These are phyloP conservation scores for Phacellophora camtschatica DNA, from an alignment of 30 jellyfish, hydroid and myxozoan genomes.

Conservation along the genomic window DNA sequence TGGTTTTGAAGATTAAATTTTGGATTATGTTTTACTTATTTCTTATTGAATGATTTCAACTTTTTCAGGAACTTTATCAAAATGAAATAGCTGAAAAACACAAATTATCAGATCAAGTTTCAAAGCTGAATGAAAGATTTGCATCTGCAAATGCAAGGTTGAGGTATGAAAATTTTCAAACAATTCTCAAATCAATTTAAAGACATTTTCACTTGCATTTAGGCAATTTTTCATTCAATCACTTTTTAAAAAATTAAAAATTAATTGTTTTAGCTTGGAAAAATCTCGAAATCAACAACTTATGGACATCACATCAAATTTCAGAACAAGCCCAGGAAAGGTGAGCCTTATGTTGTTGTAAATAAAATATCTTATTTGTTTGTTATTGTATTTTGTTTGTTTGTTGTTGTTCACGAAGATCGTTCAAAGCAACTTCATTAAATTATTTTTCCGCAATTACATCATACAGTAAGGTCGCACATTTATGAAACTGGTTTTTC, in stretches of 20 bases:
- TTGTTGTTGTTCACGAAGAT: too few relatives aligned
- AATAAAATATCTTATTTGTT: too few relatives aligned
- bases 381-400: too few relatives aligned
- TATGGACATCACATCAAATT: slow-evolving; percentile 6
- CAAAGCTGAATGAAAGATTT: slow-evolving; percentile 53
- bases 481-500: too few relatives aligned
- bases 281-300: neutral
- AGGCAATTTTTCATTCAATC: neutral
- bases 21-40: too few relatives aligned
- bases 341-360: neutral
- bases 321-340: slow-evolving; percentile 9
- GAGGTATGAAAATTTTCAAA: neutral
- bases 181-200: neutral
- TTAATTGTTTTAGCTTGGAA: slow-evolving; percentile 8
- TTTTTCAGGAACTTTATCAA: slow-evolving; percentile 68
- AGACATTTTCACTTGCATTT: neutral
- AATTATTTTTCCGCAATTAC: too few relatives aligned
- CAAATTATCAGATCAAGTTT: slow-evolving; percentile 46
- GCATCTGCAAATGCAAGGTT: slow-evolving; percentile 12
- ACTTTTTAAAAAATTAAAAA: neutral
- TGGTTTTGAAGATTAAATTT: too few relatives aligned
- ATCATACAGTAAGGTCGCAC: too few relatives aligned
- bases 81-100: slow-evolving; percentile 53
- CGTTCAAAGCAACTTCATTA: too few relatives aligned
- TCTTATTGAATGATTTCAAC: too few relatives aligned